Evolutionary conservation across 2,888 invertebrate species (phyloP), one percentile per base, ranked within the genome.

Genomic region (Rosalia funebris): DNA sequence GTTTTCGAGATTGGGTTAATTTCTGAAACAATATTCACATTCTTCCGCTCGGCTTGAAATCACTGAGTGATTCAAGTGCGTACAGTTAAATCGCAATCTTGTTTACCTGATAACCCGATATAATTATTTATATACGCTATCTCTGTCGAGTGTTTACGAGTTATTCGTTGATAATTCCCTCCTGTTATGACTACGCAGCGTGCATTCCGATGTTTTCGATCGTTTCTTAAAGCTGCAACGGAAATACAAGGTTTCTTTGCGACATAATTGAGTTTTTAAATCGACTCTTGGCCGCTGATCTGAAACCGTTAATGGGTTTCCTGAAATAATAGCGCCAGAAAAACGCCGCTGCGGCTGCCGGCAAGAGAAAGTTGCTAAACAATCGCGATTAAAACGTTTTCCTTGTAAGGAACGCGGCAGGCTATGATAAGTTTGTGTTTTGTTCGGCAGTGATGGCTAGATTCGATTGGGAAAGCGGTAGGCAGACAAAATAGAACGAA

Each of bases 101-200:
- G 41, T 17, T 41, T 17, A 16, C 41, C 17, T 16, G 17, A n/a
- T 41, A 41, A 41, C 14, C 11, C 15, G 15, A 41, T 9, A 41
- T 25, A n/a, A n/a, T n/a, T n/a, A n/a, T n/a, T n/a, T n/a, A n/a
- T n/a, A n/a, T n/a, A n/a, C n/a, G 37, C 14, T 37, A 37, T 7
- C 9, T 19, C 17, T 41, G 17, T 41, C 41, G 11, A 17, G 5
- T 41, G 41, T 41, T 41, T 41, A 41, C 41, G 11, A 41, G 15
- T 17, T 17, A 15, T n/a, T 19, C 41, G 9, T 14, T 7, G 37
- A 37, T 37, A 41, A 17, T 9, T 10, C 10, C 7, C 4, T 7
- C 9, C 10, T 17, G n/a, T 41, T 15, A 41, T 41, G 17, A 41
- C 19, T 37, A 15, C 14, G 37, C n/a, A n/a, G n/a, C n/a, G n/a